phyloP scores from a whole-genome alignment of 2,113 vertebrate genomes.

The Pelodiscus sinensis region DNA sequence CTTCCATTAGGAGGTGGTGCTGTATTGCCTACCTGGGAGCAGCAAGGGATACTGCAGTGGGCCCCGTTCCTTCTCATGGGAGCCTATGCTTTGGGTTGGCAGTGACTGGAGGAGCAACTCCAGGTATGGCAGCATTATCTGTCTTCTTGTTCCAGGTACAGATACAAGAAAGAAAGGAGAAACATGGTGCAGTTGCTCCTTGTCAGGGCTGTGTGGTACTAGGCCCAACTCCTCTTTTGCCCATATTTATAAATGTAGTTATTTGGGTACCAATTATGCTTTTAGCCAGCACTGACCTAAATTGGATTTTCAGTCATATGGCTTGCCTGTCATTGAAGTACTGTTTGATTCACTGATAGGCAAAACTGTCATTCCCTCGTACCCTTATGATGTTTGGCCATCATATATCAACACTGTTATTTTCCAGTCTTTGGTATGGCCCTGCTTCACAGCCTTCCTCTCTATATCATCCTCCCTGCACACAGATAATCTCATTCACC shows the following conservation, averaged over 20 bases:
- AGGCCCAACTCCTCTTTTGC: background rate
- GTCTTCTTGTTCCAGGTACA: background rate
- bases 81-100: background rate
- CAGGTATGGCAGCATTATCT: background rate
- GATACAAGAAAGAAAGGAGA: background rate
- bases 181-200: background rate
- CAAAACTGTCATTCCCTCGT: background rate
- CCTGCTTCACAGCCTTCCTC: background rate
- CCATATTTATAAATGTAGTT: background rate
- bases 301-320: background rate
- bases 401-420: background rate
- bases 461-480: background rate
- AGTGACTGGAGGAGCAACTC: background rate
- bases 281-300: background rate
- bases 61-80: background rate
- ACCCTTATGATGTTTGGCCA: background rate
- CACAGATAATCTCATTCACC: background rate
- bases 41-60: background rate
- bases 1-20: background rate
- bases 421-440: background rate
- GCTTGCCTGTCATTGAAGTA: background rate
- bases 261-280: background rate
- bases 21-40: background rate
- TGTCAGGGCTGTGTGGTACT: rapidly evolving
- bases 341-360: background rate